Evolutionary conservation across 2,888 invertebrate genomes (phyloP).

Genomic region (Trichopria drosophilae): DNA sequence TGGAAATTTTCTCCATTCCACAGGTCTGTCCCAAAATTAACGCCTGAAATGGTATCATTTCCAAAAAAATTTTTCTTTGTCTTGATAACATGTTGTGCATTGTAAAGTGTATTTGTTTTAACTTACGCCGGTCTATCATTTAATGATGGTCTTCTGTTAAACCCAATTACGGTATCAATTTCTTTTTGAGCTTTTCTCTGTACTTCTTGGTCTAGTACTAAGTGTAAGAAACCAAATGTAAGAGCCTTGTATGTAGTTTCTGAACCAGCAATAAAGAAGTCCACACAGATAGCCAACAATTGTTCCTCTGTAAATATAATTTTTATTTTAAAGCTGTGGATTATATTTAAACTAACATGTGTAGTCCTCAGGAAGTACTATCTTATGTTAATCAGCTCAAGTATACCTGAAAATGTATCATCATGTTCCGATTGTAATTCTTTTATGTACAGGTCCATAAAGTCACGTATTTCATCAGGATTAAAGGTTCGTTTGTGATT

Average conservation of each 20-base stretch:
- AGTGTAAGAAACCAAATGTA: slow-evolving; percentile 75
- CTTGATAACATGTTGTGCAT: no score
- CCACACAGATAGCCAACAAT: slow-evolving; percentile 77
- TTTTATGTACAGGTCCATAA: slow-evolving; percentile 81
- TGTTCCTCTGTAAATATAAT: slow-evolving; percentile 69
- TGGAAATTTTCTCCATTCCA: no score
- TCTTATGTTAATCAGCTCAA: background rate
- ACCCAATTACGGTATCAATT: slow-evolving; percentile 75
- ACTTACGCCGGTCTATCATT: slow-evolving; percentile 63
- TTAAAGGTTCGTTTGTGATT: slow-evolving; percentile 70
- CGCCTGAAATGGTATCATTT: no score
- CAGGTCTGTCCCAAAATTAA: no score
- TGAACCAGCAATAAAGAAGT: slow-evolving; percentile 85
- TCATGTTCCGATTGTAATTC: slow-evolving; percentile 66
- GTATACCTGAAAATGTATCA: slow-evolving; percentile 58
- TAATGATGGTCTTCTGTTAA: slow-evolving; percentile 68
- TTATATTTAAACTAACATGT: no score
- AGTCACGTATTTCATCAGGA: slow-evolving; percentile 69
- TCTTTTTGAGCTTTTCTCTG: slow-evolving; percentile 77
- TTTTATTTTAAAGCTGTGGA: background rate
- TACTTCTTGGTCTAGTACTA: slow-evolving; percentile 72
- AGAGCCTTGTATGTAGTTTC: slow-evolving; percentile 82
- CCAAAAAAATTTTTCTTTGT: no score
- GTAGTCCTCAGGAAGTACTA: no score
- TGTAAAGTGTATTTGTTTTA: no score